Conservation (phyloP, 2,113 vertebrate species). For the Ceyx melanurus region DNA sequence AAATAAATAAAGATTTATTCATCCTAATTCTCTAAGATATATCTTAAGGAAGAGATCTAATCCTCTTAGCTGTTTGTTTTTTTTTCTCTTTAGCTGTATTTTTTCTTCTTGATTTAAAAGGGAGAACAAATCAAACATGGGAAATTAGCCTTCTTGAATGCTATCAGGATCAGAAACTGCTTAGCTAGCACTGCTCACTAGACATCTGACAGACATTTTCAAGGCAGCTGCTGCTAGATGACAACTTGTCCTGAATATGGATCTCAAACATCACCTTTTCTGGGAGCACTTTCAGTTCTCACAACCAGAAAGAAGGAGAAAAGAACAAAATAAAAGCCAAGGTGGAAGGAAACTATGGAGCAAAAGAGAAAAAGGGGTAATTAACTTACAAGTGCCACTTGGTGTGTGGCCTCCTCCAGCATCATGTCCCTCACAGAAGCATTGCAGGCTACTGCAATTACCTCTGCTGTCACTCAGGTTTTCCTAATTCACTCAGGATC, state of each 20-base stretch:
- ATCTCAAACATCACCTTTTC: background rate
- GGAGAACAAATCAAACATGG: background rate
- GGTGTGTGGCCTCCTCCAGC: background rate
- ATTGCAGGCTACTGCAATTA: background rate
- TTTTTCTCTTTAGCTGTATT: background rate
- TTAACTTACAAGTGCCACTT: background rate
- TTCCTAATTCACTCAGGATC: background rate
- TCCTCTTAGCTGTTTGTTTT: background rate
- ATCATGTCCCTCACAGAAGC: background rate
- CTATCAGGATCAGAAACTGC: background rate
- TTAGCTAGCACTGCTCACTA: slow-evolving; percentile 15
- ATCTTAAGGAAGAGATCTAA: background rate
- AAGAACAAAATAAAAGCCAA: background rate
- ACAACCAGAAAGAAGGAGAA: background rate
- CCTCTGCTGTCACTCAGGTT: background rate
- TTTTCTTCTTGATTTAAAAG: background rate
- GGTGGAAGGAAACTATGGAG: background rate
- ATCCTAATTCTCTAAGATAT: background rate
- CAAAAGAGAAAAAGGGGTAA: background rate
- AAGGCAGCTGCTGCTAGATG: background rate
- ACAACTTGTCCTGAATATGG: background rate
- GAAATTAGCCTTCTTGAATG: background rate
- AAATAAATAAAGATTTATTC: background rate
- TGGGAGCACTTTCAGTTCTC: background rate
- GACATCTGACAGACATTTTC: background rate